Conservation (phyloP, 92 coral and sea anemone species). For the Muricea muricata region DNA sequence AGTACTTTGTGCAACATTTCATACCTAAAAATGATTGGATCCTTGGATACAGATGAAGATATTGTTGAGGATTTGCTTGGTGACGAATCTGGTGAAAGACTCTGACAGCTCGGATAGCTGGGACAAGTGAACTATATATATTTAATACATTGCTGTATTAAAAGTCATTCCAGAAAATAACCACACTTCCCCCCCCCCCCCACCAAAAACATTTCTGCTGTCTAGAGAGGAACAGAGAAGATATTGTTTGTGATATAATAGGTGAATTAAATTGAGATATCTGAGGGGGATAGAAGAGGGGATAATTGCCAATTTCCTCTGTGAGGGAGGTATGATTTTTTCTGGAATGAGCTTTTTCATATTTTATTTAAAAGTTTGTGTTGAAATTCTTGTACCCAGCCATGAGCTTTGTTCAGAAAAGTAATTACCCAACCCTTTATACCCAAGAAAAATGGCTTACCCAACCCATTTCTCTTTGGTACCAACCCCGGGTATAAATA, state of each 20-base stretch:
- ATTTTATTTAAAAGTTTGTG: background rate
- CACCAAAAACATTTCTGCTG: background rate
- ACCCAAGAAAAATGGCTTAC: conserved; percentile 28
- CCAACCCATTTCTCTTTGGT: conserved; percentile 48
- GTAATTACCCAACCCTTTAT: conserved; percentile 40
- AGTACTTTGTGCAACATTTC: conserved; percentile 2
- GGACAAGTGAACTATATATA: conserved; percentile 13
- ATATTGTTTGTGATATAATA: background rate
- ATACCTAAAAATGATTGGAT: conserved; percentile 30
- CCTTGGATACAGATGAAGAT: conserved; percentile 22
- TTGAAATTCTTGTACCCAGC: conserved; percentile 1
- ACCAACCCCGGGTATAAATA: conserved; percentile 44
- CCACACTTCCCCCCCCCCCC: conserved; percentile 17
- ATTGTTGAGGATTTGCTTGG: conserved; percentile 16
- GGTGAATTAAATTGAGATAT: background rate
- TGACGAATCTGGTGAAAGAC: conserved; percentile 34
- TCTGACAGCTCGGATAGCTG: conserved; percentile 39
- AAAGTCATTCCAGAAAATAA: conserved; percentile 10
- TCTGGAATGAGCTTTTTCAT: background rate
- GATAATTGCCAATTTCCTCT: background rate
- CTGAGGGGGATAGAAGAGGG: background rate
- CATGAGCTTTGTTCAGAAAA: conserved; percentile 6
- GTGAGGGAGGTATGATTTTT: background rate
- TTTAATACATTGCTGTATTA: background rate
- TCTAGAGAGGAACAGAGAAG: background rate